These are phyloP conservation scores for Acanthornis magna DNA, from an alignment of 2,797 vertebrate species.

Conservation along the genomic window DNA sequence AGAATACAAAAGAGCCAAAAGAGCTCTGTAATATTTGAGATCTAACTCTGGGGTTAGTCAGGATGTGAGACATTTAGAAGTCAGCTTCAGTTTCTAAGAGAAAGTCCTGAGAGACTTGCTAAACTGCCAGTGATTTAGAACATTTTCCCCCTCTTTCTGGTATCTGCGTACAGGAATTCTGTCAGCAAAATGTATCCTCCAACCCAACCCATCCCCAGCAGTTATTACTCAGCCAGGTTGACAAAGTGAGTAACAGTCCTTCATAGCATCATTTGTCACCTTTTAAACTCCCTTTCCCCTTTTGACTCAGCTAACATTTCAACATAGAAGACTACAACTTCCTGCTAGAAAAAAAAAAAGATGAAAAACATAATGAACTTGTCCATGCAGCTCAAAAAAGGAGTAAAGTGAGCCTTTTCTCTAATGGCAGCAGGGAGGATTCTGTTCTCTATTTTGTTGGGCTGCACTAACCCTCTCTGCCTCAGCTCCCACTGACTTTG, in stretches of 20 bases:
- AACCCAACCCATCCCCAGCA: not conserved
- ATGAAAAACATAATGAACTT: not conserved
- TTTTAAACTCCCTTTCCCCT: not conserved
- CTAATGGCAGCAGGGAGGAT: not conserved
- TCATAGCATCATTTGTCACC: not conserved
- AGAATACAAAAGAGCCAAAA: not conserved
- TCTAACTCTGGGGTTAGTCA: not conserved
- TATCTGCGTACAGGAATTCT: constrained; percentile 10
- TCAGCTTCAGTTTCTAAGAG: not conserved
- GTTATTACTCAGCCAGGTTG: not conserved
- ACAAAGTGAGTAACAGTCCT: not conserved
- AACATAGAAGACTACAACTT: not conserved
- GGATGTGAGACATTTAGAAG: not conserved
- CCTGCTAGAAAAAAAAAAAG: not conserved
- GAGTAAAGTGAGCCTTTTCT: not conserved
- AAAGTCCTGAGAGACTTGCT: not conserved
- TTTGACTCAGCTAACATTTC: not conserved
- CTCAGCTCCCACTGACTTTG: not conserved
- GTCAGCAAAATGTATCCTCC: constrained; percentile 1
- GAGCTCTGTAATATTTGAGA: not conserved
- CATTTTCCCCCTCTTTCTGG: not conserved
- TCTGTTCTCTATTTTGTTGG: not conserved
- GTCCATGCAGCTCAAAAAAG: not conserved
- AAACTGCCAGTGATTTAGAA: not conserved
- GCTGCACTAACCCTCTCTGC: not conserved